Evolutionary conservation across 2,888 invertebrate species (phyloP), one percentile per base, ranked within the genome.

Genomic region (Aleiodes alternator): DNA sequence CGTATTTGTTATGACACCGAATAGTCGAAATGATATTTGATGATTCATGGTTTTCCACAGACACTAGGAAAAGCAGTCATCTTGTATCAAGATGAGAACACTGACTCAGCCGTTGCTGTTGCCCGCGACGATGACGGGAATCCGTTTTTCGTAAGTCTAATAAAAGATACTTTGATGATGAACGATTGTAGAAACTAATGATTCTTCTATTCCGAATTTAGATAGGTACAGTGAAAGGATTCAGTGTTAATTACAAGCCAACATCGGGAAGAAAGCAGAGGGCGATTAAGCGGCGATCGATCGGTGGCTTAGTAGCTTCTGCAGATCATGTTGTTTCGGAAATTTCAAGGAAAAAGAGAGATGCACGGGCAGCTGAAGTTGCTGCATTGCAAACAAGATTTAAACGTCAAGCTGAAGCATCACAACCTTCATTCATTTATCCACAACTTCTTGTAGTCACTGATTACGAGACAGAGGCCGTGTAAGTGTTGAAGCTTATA

Each of bases 341-440:
- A 55, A 55, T 55, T 55, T 55, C 55, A n/a, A 12, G 55, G 14
- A n/a, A 16, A 14, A 55, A 5, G 55, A 55, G 55, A 16, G 55
- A 55, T 2, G 55, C 14, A 16, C 5, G 8, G 7, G 6, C 23
- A 23, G 23, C 23, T 23, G 6, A 12, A 55, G 16, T 4, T 55
- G n/a, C 8, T 16, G 6, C 55, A 9, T 5, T 55, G 14, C 55
- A 55, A 14, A 9, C n/a, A 7, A 3, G 8, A 8, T 1, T 55
- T 7, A 5, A 55, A 16, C 55, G 16, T n/a, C 14, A 16, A 16
- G 14, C 14, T 11, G 55, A n/a, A 16, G 55, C 14, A 7, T 55
- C 55, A n/a, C 9, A 55, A 3, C 2, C 55, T n/a, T 55, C 14
- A n/a, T 3, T 14, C 12, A 14, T 55, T 11, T 55, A 55, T 16